Evolutionary conservation across 2,797 vertebrate species (phyloP).

Genomic region (Sylvia borin): DNA sequence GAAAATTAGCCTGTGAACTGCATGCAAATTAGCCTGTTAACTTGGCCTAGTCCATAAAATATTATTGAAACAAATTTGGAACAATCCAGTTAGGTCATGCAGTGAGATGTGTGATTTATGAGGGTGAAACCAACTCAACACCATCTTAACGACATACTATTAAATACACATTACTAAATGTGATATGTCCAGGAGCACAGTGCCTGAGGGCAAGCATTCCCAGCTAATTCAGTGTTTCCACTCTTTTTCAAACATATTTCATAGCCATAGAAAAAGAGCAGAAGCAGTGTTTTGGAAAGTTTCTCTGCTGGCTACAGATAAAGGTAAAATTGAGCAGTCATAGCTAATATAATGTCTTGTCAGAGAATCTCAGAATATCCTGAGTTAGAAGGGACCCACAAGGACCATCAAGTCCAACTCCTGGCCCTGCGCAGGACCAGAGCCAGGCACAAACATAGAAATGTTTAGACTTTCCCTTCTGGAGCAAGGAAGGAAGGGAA

Average conservation of each 20-base stretch:
- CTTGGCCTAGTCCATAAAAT: neutral
- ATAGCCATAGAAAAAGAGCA: neutral
- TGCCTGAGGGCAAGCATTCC: neutral
- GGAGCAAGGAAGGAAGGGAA: neutral
- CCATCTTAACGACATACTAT: neutral
- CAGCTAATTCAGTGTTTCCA: neutral
- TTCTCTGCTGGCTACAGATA: neutral
- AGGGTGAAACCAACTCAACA: neutral
- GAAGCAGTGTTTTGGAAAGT: neutral
- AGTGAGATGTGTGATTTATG: neutral
- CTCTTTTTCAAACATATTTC: neutral
- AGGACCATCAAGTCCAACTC: neutral
- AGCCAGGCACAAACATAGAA: neutral
- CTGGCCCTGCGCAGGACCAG: neutral
- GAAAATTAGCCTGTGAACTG: neutral
- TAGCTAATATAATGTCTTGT: neutral
- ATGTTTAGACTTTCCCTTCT: neutral
- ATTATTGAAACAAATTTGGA: neutral
- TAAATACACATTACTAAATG: constrained; percentile 10
- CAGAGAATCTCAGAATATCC: neutral
- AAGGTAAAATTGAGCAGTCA: neutral
- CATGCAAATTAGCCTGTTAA: neutral
- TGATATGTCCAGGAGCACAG: neutral
- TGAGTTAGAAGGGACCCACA: neutral
- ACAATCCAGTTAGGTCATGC: neutral